Base-by-base conservation (phyloP, 2,888 invertebrate species). In the Stenotaenia linearis region DNA sequence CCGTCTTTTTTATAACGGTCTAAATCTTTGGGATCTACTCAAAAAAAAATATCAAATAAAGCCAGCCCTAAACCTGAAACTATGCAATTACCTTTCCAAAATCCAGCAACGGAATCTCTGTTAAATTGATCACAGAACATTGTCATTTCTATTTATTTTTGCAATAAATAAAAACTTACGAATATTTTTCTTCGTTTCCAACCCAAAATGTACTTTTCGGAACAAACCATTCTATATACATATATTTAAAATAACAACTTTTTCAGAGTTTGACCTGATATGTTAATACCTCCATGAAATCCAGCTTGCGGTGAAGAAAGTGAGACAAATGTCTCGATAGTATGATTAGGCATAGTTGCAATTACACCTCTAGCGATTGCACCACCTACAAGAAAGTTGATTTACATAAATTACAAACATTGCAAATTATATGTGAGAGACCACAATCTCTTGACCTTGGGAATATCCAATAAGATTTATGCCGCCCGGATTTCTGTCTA, bases 401-500 rank as follows among this genome's bases (percentile, higher is more conserved):
- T 37, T 37, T 37, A 7, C 37, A 4, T 37, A 37, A 37, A 2
- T n/a, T n/a, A n/a, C n/a, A n/a, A n/a, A n/a, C n/a, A n/a, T n/a
- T n/a, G n/a, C n/a, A n/a, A n/a, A n/a, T n/a, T n/a, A n/a, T n/a
- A n/a, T n/a, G n/a, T n/a, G n/a, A n/a, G n/a, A n/a, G n/a, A n/a
- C n/a, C n/a, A n/a, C n/a, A n/a, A n/a, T 32, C 9, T 32, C 32
- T 6, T 32, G 9, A 75, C 76, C 76, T 75, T 75, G 76, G 23
- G 76, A 75, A 75, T 75, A 75, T 10, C 95, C 95, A 83, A 96
- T 87, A 45, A 96, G 88, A 88, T 95, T 91, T 35, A 96, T 91
- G 80, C 96, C 96, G 80, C 92, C 92, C 0, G 95, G 93, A 88
- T 94, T 91, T 78, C 89, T 86, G 2, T 90, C 88, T 79, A 92